Conservation (phyloP, 2,113 vertebrate genomes). For the Gallinago paraguaiae region DNA sequence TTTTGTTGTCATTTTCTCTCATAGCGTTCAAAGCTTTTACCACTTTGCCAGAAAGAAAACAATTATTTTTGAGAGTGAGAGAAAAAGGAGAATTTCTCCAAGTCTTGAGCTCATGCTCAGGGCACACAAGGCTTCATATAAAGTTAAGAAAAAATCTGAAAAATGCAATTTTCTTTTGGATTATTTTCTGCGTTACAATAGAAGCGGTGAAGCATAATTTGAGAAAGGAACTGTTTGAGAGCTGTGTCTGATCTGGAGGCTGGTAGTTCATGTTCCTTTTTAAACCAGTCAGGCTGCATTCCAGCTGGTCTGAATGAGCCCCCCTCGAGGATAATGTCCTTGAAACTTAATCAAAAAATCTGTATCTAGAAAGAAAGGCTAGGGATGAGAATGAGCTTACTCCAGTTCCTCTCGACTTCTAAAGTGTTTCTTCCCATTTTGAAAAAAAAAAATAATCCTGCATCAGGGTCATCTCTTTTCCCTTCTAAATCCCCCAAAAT, state of each 20-base stretch:
- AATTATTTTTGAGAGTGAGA: not conserved
- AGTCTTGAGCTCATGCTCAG: not conserved
- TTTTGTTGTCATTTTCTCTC: not conserved
- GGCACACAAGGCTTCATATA: accelerated
- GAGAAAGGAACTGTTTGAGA: not conserved
- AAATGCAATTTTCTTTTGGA: not conserved
- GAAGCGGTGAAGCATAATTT: not conserved
- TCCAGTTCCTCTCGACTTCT: not conserved
- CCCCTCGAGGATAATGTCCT: not conserved
- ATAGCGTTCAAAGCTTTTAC: not conserved
- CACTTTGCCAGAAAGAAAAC: not conserved
- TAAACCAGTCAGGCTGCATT: slow-evolving; percentile 35
- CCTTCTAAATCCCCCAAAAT: accelerated
- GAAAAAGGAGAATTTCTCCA: not conserved
- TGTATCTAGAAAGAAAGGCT: not conserved
- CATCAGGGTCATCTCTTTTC: not conserved
- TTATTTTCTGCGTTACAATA: not conserved
- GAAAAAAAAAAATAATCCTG: not conserved
- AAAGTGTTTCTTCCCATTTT: not conserved
- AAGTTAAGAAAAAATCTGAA: not conserved
- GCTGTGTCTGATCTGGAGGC: not conserved
- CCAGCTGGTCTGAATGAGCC: not conserved
- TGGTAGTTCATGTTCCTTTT: slow-evolving; percentile 4
- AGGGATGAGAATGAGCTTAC: not conserved
- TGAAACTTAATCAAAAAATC: not conserved